A percentile compares a stretch with the other conserved stretches of the same genome.
Conservation (phyloP, 2,888 invertebrate genomes). For the Onthophagus sagittarius region DNA sequence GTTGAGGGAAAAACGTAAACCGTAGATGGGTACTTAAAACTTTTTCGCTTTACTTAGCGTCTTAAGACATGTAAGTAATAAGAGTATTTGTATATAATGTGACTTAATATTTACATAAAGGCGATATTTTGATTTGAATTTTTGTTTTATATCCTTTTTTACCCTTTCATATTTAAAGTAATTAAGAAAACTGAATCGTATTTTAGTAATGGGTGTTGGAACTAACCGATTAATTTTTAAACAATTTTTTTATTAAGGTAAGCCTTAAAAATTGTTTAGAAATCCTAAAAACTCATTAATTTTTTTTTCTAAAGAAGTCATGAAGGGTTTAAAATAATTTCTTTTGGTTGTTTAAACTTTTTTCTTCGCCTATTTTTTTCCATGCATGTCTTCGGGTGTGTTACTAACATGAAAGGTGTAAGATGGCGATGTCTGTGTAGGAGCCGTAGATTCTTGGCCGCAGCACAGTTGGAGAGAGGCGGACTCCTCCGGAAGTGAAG, state of each 20-base stretch:
- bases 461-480: slow-evolving; percentile 50
- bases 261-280: not conserved
- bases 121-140: not conserved
- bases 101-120: not conserved
- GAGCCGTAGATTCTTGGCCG: slow-evolving; percentile 36
- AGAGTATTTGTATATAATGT: not conserved
- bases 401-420: slow-evolving; percentile 37
- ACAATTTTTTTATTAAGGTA: not conserved
- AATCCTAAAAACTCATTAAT: too few species aligned
- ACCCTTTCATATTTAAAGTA: not conserved
- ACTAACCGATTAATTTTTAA: not conserved
- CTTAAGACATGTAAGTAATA: not conserved
- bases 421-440: slow-evolving; percentile 39
- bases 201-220: not conserved
- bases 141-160: not conserved
- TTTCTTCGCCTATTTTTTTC: slow-evolving; percentile 3
- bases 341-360: not conserved
- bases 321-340: not conserved
- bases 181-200: too few species aligned
- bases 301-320: too few species aligned
- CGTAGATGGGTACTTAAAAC: not conserved
- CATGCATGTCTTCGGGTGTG: slow-evolving; percentile 28
- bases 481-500: slow-evolving; percentile 57
- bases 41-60: not conserved
- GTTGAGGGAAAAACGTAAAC: not conserved